phyloP scores from a whole-genome alignment of 2,113 vertebrate genomes.

The Cettia cetti region DNA sequence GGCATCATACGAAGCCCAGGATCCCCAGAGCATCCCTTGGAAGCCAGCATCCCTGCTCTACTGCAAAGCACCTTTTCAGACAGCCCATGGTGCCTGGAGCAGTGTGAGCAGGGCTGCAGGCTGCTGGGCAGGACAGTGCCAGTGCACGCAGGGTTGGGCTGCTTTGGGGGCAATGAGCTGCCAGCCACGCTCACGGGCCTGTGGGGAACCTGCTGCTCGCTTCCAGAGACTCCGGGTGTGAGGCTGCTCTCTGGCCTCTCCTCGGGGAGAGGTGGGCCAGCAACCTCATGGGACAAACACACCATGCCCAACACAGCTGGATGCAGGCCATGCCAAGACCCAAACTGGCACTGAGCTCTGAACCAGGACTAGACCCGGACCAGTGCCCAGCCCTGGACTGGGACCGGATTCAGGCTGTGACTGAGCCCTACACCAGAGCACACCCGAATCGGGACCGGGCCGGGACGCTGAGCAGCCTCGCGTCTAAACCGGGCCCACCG shows the following conservation, averaged over 20 bases:
- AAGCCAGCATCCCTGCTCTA: neutral
- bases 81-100: fast-evolving
- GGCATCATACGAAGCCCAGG: fast-evolving
- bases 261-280: neutral
- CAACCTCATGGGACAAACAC: neutral
- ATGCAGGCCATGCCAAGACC: neutral
- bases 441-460: too few species aligned
- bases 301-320: fast-evolving
- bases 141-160: neutral
- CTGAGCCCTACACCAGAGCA: neutral
- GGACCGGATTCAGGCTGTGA: neutral
- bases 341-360: neutral
- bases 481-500: too few species aligned
- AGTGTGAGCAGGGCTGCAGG: fast-evolving
- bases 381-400: neutral
- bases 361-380: neutral
- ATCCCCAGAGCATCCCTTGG: neutral
- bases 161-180: neutral
- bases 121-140: neutral
- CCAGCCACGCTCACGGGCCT: fast-evolving
- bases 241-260: neutral
- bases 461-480: neutral
- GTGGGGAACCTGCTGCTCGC: neutral
- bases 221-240: fast-evolving
- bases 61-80: neutral